A percentile compares a stretch with the other conserved stretches of the same genome.
phyloP scores from a whole-genome alignment of 2,888 invertebrate genomes.

The Melanotus villosus region DNA sequence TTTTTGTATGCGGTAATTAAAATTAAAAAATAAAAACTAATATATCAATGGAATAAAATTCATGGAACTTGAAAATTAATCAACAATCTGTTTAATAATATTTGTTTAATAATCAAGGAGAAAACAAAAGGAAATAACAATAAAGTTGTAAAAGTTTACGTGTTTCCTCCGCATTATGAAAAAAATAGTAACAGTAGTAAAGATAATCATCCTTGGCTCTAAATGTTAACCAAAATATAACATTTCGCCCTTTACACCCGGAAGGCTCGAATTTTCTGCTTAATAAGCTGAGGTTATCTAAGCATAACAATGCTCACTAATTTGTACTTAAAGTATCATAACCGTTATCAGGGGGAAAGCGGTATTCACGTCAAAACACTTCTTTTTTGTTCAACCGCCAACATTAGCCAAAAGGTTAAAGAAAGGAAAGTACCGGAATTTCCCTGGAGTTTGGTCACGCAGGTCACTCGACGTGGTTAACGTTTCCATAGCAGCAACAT shows the following conservation, averaged over 20 bases:
- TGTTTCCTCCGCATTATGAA: neutral
- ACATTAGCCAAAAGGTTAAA: neutral
- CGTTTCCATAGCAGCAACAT: constrained; percentile 40
- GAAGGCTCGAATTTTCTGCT: neutral
- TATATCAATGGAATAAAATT: no score
- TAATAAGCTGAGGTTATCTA: constrained; percentile 12
- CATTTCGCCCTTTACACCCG: neutral
- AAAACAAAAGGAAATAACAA: neutral
- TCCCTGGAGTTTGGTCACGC: constrained; percentile 32
- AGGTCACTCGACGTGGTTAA: constrained; percentile 27
- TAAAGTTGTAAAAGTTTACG: neutral
- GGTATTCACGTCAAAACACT: neutral
- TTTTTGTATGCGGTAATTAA: no score
- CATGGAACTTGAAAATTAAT: no score
- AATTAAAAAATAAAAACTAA: no score
- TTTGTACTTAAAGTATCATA: constrained; percentile 6
- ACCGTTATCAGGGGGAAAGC: neutral
- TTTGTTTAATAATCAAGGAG: neutral
- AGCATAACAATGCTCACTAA: constrained; percentile 12
- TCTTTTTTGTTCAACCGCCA: neutral
- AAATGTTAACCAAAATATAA: neutral
- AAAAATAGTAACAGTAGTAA: neutral
- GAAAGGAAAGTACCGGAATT: constrained; percentile 6
- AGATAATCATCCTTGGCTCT: neutral
- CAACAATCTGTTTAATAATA: no score